Evolutionary conservation across 2,797 vertebrate species (phyloP).

Genomic region (Leptatherina wallacei): DNA sequence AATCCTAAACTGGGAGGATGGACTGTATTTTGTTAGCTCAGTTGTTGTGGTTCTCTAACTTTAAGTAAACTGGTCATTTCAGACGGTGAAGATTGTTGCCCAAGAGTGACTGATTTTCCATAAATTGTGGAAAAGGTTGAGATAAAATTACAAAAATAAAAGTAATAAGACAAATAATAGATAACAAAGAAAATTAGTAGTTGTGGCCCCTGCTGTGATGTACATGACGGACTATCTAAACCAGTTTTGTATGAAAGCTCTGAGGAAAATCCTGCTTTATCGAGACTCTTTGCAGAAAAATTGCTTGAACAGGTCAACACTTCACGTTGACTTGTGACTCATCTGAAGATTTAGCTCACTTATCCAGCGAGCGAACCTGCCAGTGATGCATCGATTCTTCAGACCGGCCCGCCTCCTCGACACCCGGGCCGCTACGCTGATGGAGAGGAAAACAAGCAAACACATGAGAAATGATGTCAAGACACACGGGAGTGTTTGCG

Average conservation of each 20-base stretch:
- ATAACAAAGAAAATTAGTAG: background rate
- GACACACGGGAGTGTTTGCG: slow-evolving; percentile 54
- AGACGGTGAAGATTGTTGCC: background rate
- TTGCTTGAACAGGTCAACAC: slow-evolving; percentile 18
- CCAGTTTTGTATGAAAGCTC: background rate
- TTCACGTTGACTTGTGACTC: slow-evolving; percentile 59
- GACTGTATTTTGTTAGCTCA: too few relatives aligned
- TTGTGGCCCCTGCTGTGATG: background rate
- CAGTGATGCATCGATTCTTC: slow-evolving; percentile 59
- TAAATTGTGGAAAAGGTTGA: background rate
- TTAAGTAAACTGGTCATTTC: too few relatives aligned
- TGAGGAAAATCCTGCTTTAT: background rate
- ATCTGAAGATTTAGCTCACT: slow-evolving; percentile 63
- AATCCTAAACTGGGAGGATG: too few relatives aligned
- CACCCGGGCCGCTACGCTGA: slow-evolving; percentile 58
- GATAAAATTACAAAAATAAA: background rate
- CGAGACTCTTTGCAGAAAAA: background rate
- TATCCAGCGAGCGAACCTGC: slow-evolving; percentile 54
- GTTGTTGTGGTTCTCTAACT: too few relatives aligned
- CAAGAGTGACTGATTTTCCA: background rate
- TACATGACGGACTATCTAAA: background rate
- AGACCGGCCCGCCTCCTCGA: slow-evolving; percentile 59
- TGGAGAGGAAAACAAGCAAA: slow-evolving; percentile 70
- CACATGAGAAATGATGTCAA: slow-evolving; percentile 64
- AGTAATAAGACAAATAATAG: background rate